A percentile compares a stretch with the other conserved stretches of the same genome.
These are phyloP conservation scores for Nomada lathburiana DNA, from an alignment of 2,888 invertebrate species.

Conservation along the genomic window DNA sequence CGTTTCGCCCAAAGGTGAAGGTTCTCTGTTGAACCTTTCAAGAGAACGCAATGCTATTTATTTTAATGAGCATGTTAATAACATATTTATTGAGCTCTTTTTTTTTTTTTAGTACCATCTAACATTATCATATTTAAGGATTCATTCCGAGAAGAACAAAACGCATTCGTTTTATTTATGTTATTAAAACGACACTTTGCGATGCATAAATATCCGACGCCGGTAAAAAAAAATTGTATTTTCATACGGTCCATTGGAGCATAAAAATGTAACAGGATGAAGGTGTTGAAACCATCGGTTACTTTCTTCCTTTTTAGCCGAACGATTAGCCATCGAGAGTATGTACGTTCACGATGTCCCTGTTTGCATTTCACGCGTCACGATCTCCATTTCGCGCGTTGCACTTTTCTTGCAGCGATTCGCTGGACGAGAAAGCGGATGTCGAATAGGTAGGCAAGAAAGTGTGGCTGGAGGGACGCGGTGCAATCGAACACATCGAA, in stretches of 20 bases:
- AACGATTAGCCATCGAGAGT: conserved; percentile 32
- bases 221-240: background rate
- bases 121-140: too few species aligned
- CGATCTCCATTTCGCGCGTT: conserved; percentile 40
- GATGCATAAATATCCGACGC: too few species aligned
- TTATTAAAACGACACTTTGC: too few species aligned
- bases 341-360: conserved; percentile 3
- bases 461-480: conserved; percentile 37
- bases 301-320: conserved; percentile 18
- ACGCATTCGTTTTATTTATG: too few species aligned
- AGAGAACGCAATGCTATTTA: background rate
- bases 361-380: conserved; percentile 52
- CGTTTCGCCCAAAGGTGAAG: background rate
- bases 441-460: conserved; percentile 56
- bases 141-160: too few species aligned
- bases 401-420: conserved; percentile 52
- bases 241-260: background rate
- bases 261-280: conserved; percentile 5
- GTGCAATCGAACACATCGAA: conserved; percentile 9
- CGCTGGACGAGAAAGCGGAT: conserved; percentile 61
- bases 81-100: too few species aligned
- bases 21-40: conserved; percentile 1
- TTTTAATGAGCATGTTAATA: too few species aligned
- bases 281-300: conserved; percentile 4
- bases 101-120: too few species aligned